phyloP scores from a whole-genome alignment of 2,888 invertebrate genomes.

The Danaus chrysippus region DNA sequence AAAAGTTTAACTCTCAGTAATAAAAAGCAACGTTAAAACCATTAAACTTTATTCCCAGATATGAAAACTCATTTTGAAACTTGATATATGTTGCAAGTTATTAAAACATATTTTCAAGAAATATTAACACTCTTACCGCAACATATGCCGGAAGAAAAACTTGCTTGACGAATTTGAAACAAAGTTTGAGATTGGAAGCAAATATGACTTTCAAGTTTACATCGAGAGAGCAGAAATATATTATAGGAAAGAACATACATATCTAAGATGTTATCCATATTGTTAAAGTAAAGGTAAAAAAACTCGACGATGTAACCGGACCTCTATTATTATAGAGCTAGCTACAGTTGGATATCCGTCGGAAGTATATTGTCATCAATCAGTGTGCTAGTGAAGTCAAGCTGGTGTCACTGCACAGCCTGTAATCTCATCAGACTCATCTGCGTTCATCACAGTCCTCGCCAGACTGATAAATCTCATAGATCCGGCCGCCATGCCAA shows the following conservation, averaged over 20 bases:
- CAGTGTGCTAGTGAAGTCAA: background rate
- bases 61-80: slow-evolving; percentile 11
- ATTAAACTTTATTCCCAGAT: slow-evolving; percentile 16
- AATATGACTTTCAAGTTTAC: background rate
- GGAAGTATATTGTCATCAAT: background rate
- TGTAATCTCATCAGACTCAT: slow-evolving; percentile 22
- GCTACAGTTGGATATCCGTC: background rate
- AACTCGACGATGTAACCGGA: background rate
- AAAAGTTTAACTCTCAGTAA: slow-evolving; percentile 12
- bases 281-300: background rate
- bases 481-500: slow-evolving; percentile 19
- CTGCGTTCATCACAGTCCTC: slow-evolving; percentile 46
- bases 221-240: background rate
- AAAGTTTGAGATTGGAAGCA: background rate
- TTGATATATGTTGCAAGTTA: slow-evolving; percentile 11
- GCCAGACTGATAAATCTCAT: slow-evolving; percentile 51
- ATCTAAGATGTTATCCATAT: background rate
- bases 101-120: slow-evolving; percentile 8
- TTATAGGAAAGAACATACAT: background rate
- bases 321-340: background rate
- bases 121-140: slow-evolving; percentile 8
- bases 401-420: slow-evolving; percentile 8
- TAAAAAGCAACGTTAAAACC: slow-evolving; percentile 15
- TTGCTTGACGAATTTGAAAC: background rate
- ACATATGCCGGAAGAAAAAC: slow-evolving; percentile 14